These are phyloP conservation scores for Pristionchus mayeri DNA, from an alignment of 2,888 invertebrate species.

Conservation along the genomic window DNA sequence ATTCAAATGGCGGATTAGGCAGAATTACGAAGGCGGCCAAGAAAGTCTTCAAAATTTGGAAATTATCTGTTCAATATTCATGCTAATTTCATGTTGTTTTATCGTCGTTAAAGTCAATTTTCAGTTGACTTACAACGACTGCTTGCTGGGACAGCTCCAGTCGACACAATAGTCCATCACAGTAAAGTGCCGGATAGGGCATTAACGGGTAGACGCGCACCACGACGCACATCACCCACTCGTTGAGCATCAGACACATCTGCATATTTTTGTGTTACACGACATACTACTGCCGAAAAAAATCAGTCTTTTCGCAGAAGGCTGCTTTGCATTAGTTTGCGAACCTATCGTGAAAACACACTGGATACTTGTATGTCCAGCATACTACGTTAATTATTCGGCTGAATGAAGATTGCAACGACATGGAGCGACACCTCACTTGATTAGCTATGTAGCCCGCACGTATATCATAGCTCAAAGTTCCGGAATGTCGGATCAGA, in stretches of 20 bases:
- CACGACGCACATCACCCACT: not conserved
- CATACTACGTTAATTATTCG: too few relatives aligned
- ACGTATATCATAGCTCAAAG: not conserved
- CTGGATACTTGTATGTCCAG: too few relatives aligned
- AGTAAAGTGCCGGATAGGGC: slow-evolving; percentile 25
- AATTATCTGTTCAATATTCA: not conserved
- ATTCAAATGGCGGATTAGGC: not conserved
- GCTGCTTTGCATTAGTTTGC: too few relatives aligned
- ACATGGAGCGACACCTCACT: too few relatives aligned
- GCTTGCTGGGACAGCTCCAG: not conserved
- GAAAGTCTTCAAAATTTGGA: not conserved
- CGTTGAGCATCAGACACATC: not conserved
- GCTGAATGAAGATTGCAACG: too few relatives aligned
- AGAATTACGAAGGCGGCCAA: slow-evolving; percentile 1
- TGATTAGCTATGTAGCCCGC: not conserved
- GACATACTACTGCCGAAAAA: not conserved
- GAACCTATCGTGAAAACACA: too few relatives aligned
- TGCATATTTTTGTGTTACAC: not conserved
- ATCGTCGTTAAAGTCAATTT: not conserved
- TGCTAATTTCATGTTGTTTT: too few relatives aligned
- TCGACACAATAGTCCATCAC: slow-evolving; percentile 15
- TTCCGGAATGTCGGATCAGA: not conserved
- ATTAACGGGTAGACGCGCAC: not conserved
- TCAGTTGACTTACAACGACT: not conserved
- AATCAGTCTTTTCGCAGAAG: not conserved